Conservation (phyloP, 2,113 vertebrate genomes). For the Eulacestoma nigropectus region DNA sequence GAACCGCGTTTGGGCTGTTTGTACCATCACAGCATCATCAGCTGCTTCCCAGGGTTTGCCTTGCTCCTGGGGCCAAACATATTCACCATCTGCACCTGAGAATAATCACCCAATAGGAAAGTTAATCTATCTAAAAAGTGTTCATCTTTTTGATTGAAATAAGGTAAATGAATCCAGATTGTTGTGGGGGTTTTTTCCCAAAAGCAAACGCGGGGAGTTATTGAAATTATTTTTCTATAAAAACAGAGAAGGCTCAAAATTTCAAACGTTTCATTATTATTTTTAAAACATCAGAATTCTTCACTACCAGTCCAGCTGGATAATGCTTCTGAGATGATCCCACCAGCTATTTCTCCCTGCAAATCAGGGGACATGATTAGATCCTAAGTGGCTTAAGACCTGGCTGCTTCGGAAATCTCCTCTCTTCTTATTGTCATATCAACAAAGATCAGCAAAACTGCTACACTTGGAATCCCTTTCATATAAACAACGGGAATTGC, state of each 20-base stretch:
- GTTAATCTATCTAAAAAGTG: background rate
- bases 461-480: background rate
- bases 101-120: background rate
- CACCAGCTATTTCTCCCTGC: background rate
- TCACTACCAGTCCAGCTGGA: background rate
- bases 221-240: background rate
- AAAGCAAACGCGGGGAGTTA: rapidly evolving
- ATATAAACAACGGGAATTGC: background rate
- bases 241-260: background rate
- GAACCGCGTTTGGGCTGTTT: background rate
- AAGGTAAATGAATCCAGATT: background rate
- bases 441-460: constrained; percentile 16
- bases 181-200: rapidly evolving
- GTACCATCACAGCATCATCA: constrained; percentile 31
- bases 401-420: background rate
- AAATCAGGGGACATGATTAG: background rate
- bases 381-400: constrained; percentile 15
- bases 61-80: background rate
- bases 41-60: background rate
- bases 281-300: background rate
- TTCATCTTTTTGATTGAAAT: background rate
- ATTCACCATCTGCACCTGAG: background rate
- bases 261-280: background rate
- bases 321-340: background rate
- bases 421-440: background rate